These are phyloP conservation scores for Siniperca obscura DNA, from an alignment of 2,797 vertebrate genomes.

Conservation along the genomic window DNA sequence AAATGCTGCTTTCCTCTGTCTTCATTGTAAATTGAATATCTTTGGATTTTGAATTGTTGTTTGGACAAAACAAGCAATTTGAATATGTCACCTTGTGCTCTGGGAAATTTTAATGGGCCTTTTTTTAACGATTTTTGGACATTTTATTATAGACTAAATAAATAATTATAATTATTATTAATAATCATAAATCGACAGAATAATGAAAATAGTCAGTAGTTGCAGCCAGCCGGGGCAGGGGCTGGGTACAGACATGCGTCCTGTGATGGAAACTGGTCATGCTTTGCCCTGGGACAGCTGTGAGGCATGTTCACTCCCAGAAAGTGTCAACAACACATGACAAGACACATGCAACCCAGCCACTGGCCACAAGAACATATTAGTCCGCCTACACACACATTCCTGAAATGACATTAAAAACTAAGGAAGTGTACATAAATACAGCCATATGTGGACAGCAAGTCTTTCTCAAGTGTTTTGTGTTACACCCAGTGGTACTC, in stretches of 20 bases:
- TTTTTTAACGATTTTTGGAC: not conserved
- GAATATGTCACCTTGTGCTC: not conserved
- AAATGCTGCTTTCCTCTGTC: not conserved
- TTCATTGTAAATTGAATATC: not conserved
- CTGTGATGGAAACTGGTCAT: slow-evolving; percentile 65
- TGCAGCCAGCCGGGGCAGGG: not conserved
- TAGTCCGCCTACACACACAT: slow-evolving; percentile 25
- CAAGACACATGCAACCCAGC: slow-evolving; percentile 65
- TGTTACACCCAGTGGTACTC: not conserved
- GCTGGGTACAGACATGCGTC: slow-evolving; percentile 21
- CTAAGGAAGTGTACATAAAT: not conserved
- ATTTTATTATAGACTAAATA: slow-evolving; percentile 15
- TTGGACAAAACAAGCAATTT: not conserved
- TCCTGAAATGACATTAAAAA: slow-evolving; percentile 29
- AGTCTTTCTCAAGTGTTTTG: not conserved
- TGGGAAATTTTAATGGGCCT: not conserved
- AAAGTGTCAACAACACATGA: slow-evolving; percentile 76
- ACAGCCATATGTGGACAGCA: not conserved
- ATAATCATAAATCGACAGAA: not conserved
- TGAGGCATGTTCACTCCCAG: slow-evolving; percentile 56
- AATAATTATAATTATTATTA: not conserved
- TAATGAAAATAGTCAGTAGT: slow-evolving; percentile 22
- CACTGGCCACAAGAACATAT: slow-evolving; percentile 55
- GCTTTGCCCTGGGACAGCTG: slow-evolving; percentile 63
- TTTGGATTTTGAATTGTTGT: not conserved